Conservation (phyloP, 2,113 vertebrate species). For the Panthera tigris region DNA sequence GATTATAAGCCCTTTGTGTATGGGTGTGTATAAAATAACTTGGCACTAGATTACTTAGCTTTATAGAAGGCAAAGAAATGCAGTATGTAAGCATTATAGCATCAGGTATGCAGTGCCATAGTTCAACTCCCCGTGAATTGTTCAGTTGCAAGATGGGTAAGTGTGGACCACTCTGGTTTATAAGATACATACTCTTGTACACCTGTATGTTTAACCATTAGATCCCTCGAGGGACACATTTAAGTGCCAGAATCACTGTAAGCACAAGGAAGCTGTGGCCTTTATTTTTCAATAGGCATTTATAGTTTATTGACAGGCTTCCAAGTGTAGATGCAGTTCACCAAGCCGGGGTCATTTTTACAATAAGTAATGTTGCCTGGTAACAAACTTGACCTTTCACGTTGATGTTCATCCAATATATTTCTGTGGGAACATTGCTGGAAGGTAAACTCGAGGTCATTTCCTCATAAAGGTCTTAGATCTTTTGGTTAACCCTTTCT, state of each 20-base stretch:
- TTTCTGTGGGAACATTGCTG: constrained; percentile 19
- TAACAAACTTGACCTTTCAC: constrained; percentile 17
- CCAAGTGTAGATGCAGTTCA: not conserved
- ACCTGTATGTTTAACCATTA: not conserved
- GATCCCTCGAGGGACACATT: not conserved
- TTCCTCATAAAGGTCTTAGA: not conserved
- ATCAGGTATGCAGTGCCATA: not conserved
- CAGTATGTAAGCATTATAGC: not conserved
- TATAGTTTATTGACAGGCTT: constrained; percentile 3
- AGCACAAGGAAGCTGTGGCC: not conserved
- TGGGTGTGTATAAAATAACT: not conserved
- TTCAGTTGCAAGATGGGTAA: not conserved
- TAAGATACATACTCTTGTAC: not conserved
- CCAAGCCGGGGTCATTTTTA: constrained; percentile 16
- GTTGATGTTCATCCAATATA: not conserved
- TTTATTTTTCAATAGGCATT: constrained; percentile 19
- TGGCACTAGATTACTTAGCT: not conserved
- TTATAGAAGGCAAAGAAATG: not conserved
- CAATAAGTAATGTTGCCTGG: not conserved
- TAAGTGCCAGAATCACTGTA: not conserved
- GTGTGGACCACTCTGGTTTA: not conserved
- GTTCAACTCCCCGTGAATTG: not conserved
- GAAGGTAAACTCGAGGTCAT: not conserved
- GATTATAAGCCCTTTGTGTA: not conserved
- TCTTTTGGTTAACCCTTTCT: constrained; percentile 12